These are phyloP conservation scores for Aethina tumida DNA, from an alignment of 1,140 invertebrate genomes.

Conservation along the genomic window DNA sequence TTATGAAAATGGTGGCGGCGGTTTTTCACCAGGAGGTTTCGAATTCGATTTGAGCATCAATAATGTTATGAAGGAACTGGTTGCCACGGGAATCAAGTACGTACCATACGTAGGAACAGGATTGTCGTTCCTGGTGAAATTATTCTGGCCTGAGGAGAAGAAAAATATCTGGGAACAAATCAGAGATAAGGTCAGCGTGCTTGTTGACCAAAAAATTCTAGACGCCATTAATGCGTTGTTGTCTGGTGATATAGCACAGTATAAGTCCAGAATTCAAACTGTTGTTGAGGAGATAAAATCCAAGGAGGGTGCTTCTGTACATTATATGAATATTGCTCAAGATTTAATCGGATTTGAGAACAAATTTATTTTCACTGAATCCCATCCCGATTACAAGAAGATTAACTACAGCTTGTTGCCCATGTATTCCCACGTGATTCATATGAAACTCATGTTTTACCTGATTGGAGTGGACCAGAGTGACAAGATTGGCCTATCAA, in stretches of 20 bases:
- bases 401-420: not conserved
- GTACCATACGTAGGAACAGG: constrained; percentile 1
- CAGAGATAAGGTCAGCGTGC: constrained; percentile 1
- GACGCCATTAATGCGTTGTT: constrained; percentile 1
- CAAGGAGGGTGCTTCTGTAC: not conserved
- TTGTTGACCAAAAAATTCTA: not conserved
- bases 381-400: not conserved
- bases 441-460: not conserved
- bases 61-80: too few species aligned
- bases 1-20: too few species aligned
- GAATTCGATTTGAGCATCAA: too few species aligned
- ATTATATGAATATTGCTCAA: constrained; percentile 1
- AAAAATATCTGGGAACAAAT: constrained; percentile 4
- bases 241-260: constrained; percentile 1
- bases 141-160: constrained; percentile 1
- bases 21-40: too few species aligned
- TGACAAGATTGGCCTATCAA: not conserved
- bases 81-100: too few species aligned
- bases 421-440: not conserved
- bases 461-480: not conserved
- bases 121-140: not conserved
- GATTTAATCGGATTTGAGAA: constrained; percentile 4
- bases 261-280: not conserved
- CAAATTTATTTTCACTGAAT: not conserved
- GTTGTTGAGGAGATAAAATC: not conserved